These are phyloP conservation scores for Octonoba sinensis DNA, from an alignment of 2,888 invertebrate genomes.

Conservation along the genomic window DNA sequence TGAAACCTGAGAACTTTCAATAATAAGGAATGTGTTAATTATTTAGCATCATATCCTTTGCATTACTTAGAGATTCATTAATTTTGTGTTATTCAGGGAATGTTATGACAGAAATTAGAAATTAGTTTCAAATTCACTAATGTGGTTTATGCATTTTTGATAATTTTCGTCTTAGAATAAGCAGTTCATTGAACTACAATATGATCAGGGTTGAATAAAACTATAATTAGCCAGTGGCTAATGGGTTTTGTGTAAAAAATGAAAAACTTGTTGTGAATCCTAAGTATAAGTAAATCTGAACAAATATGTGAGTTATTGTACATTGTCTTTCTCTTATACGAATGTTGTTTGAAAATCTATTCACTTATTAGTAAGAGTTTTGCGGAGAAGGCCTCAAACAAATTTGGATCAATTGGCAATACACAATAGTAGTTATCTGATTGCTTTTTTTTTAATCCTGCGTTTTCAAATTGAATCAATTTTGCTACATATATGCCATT, in stretches of 20 bases:
- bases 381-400: background rate
- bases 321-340: constrained; percentile 5
- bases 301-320: constrained; percentile 9
- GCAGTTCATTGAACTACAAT: constrained; percentile 32
- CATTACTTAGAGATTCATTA: too few relatives aligned
- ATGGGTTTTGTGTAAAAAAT: constrained; percentile 20
- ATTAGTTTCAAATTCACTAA: constrained; percentile 13
- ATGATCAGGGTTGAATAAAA: constrained; percentile 32
- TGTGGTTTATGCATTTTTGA: constrained; percentile 21
- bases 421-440: too few relatives aligned
- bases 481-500: too few relatives aligned
- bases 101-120: background rate
- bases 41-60: too few relatives aligned
- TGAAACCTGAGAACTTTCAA: too few relatives aligned
- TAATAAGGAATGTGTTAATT: too few relatives aligned
- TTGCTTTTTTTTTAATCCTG: too few relatives aligned
- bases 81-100: background rate
- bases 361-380: background rate
- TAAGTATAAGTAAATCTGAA: constrained; percentile 21
- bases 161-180: constrained; percentile 20
- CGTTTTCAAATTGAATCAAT: too few relatives aligned
- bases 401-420: background rate
- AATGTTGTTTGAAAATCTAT: background rate
- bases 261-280: constrained; percentile 11
- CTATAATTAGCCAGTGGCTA: constrained; percentile 26